Conservation (phyloP, 2,113 vertebrate genomes). For the Sciurus niger region DNA sequence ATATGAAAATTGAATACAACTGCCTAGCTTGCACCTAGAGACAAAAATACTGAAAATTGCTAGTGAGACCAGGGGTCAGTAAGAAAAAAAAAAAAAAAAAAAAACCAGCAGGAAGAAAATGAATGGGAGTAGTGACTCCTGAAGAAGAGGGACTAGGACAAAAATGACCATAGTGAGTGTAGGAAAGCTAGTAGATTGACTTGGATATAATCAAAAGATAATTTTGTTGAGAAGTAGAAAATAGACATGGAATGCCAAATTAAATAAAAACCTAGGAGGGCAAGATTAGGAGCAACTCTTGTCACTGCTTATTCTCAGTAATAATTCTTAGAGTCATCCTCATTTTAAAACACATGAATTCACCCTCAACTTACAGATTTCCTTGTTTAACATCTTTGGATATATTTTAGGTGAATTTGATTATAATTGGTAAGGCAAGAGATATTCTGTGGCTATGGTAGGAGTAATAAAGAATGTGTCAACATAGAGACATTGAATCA, state of each 20-base stretch:
- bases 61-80: not conserved
- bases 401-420: not conserved
- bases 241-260: not conserved
- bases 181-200: not conserved
- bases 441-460: not conserved
- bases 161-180: not conserved
- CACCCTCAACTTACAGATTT: not conserved
- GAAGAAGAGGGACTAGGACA: not conserved
- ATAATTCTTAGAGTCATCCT: not conserved
- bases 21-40: slow-evolving; percentile 32
- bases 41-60: slow-evolving; percentile 48
- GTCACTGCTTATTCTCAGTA: not conserved
- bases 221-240: not conserved
- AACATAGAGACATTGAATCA: not conserved
- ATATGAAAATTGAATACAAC: slow-evolving; percentile 65
- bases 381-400: not conserved
- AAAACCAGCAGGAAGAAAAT: not conserved
- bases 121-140: not conserved
- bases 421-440: not conserved
- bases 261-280: not conserved
- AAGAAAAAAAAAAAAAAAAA: slow-evolving; percentile 15
- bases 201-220: not conserved
- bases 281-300: not conserved
- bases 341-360: not conserved
- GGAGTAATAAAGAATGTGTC: not conserved